Evolutionary conservation across 2,797 vertebrate species (phyloP).

Genomic region (Fratercula arctica): DNA sequence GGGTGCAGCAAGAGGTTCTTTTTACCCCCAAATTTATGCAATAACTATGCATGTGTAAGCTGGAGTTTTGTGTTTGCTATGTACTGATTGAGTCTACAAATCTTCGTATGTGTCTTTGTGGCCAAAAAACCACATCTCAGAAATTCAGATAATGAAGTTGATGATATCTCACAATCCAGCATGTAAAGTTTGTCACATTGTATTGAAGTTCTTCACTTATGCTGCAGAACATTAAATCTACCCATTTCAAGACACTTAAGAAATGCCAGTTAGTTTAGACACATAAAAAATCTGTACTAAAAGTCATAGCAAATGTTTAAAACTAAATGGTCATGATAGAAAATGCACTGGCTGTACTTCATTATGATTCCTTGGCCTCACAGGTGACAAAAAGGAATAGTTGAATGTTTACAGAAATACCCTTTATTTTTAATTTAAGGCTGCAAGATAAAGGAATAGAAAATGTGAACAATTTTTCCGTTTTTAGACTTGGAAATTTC

Average conservation of each 20-base stretch:
- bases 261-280: neutral
- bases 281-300: neutral
- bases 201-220: neutral
- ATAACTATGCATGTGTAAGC: neutral
- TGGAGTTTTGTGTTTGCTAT: neutral
- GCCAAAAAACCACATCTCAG: neutral
- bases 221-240: neutral
- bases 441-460: neutral
- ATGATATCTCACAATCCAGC: neutral
- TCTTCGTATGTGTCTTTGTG: neutral
- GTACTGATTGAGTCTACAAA: neutral
- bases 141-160: neutral
- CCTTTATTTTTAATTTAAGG: neutral
- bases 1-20: neutral
- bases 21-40: neutral
- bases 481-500: neutral
- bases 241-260: neutral
- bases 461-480: neutral
- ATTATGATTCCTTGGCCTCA: neutral
- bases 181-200: neutral
- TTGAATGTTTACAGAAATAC: neutral
- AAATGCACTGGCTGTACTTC: neutral
- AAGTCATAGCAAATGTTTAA: neutral
- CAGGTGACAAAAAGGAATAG: neutral
- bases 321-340: neutral